A percentile compares a stretch with the other conserved stretches of the same genome.
Conservation (phyloP, 2,888 invertebrate species). For the Meta bourneti region DNA sequence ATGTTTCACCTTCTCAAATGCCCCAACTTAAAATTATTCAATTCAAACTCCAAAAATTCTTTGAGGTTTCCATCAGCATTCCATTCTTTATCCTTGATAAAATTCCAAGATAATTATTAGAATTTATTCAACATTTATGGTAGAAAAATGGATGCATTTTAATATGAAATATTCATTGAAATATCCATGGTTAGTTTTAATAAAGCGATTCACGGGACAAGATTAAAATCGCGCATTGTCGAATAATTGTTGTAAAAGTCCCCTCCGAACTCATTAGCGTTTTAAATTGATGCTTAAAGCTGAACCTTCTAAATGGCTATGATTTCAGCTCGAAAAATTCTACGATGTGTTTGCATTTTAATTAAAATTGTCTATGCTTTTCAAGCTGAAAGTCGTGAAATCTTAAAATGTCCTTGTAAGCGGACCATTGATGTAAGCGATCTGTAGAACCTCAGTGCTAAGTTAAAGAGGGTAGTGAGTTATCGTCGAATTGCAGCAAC, state of each 20-base stretch:
- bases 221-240: slow-evolving; percentile 18
- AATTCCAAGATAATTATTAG: too few relatives aligned
- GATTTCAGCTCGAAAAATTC: not conserved
- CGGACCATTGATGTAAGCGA: too few relatives aligned
- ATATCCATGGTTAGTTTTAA: not conserved
- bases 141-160: not conserved
- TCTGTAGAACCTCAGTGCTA: too few relatives aligned
- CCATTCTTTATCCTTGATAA: too few relatives aligned
- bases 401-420: not conserved
- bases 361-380: not conserved
- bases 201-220: not conserved
- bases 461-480: too few relatives aligned
- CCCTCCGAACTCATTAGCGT: slow-evolving; percentile 10
- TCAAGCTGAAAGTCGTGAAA: not conserved
- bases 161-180: not conserved
- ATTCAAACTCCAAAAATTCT: too few relatives aligned
- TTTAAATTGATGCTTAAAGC: not conserved
- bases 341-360: not conserved
- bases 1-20: too few relatives aligned
- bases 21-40: too few relatives aligned
- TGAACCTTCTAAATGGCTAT: not conserved
- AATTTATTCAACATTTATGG: too few relatives aligned
- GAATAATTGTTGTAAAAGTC: not conserved
- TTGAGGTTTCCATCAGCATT: too few relatives aligned
- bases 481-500: too few relatives aligned